Evolutionary conservation across 2,888 invertebrate genomes (phyloP).

Genomic region (Brachynemurus nebulosus): DNA sequence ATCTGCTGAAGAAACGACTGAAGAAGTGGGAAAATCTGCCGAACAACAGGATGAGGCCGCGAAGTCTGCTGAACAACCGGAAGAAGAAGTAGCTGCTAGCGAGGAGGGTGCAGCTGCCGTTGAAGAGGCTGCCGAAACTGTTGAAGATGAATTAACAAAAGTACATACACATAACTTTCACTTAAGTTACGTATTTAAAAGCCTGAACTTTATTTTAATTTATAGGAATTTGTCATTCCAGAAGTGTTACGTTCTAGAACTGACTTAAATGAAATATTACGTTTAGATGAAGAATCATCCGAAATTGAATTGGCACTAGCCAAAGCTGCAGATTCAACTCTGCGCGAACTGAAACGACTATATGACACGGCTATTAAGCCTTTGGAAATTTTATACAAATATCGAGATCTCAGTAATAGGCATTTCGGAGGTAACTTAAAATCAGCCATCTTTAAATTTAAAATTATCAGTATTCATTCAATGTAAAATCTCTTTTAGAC

Average conservation of each 20-base stretch:
- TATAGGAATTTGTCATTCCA: constrained; percentile 59
- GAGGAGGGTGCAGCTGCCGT: constrained; percentile 14
- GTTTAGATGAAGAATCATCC: constrained; percentile 61
- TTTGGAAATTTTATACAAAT: constrained; percentile 79
- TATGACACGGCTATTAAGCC: constrained; percentile 83
- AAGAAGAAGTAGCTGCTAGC: constrained; percentile 23
- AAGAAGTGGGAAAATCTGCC: constrained; percentile 12
- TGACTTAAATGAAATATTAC: constrained; percentile 66
- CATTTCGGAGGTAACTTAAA: constrained; percentile 70
- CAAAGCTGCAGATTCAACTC: constrained; percentile 59
- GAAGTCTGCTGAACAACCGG: constrained; percentile 12
- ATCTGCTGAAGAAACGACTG: constrained; percentile 15
- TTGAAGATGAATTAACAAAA: constrained; percentile 36
- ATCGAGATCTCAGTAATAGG: constrained; percentile 79
- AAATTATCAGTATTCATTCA: constrained; percentile 5
- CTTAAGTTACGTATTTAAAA: not conserved
- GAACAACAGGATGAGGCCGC: constrained; percentile 7
- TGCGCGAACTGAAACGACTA: constrained; percentile 71
- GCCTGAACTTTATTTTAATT: constrained; percentile 13
- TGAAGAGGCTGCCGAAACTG: constrained; percentile 20
- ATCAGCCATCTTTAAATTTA: not conserved
- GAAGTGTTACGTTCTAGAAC: constrained; percentile 63
- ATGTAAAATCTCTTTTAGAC: constrained; percentile 42
- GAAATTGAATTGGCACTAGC: constrained; percentile 55
- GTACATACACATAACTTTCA: constrained; percentile 6